These are phyloP conservation scores for Corvus moneduloides DNA, from an alignment of 2,113 vertebrate species.

Conservation along the genomic window DNA sequence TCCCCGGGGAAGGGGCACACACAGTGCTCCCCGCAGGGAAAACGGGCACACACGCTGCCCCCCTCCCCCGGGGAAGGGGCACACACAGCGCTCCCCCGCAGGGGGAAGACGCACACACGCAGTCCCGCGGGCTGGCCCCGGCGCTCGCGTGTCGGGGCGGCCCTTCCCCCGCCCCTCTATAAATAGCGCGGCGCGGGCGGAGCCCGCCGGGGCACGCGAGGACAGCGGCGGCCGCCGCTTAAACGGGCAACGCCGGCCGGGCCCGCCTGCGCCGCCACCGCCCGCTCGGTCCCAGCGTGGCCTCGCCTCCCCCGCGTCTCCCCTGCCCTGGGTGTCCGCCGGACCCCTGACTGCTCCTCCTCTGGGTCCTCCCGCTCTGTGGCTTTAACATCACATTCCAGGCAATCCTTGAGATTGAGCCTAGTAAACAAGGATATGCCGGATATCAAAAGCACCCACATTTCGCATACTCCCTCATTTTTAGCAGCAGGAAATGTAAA, in stretches of 20 bases:
- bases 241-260: neutral
- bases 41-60: neutral
- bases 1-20: too few relatives aligned
- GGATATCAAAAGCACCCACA: neutral
- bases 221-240: conserved; percentile 16
- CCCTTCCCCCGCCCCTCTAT: conserved; percentile 71
- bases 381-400: neutral
- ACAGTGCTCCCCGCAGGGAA: too few relatives aligned
- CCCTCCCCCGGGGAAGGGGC: too few relatives aligned
- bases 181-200: conserved; percentile 81
- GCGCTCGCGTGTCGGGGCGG: conserved; percentile 66
- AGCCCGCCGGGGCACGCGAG: conserved; percentile 38
- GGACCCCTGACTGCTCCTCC: neutral
- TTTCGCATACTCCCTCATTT: neutral
- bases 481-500: neutral
- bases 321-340: neutral
- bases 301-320: neutral
- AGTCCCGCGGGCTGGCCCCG: too few relatives aligned
- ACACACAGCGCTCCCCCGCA: too few relatives aligned
- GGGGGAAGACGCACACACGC: neutral
- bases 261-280: too few relatives aligned
- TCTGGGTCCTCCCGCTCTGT: too few relatives aligned
- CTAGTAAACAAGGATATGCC: neutral
- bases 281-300: neutral
- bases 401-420: neutral